A percentile compares a stretch with the other conserved stretches of the same genome.
These are phyloP conservation scores for Danaus plexippus DNA, from an alignment of 1,140 invertebrate genomes.

Conservation along the genomic window DNA sequence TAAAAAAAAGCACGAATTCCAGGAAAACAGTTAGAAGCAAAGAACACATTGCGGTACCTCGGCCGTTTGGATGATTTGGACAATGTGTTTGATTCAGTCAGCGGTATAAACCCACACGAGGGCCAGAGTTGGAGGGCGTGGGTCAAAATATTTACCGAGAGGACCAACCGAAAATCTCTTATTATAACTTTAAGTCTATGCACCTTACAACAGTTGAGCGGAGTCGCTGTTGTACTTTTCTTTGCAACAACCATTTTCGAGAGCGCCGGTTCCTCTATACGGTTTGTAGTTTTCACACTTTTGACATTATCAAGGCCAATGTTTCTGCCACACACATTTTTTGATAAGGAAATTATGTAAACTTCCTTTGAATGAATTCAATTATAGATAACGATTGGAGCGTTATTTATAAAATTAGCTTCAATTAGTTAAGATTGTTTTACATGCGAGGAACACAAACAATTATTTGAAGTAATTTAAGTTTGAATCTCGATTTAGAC, in stretches of 20 bases:
- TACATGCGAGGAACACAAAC: slow-evolving; percentile 4
- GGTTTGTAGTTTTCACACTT: slow-evolving; percentile 10
- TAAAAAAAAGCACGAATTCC: slow-evolving; percentile 1
- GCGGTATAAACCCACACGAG: slow-evolving; percentile 25
- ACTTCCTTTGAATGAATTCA: too few relatives aligned
- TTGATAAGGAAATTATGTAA: too few relatives aligned
- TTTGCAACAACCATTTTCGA: slow-evolving; percentile 40
- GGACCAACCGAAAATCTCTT: slow-evolving; percentile 35
- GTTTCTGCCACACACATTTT: too few relatives aligned
- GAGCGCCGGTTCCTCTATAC: slow-evolving; percentile 34
- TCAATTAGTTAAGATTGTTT: too few relatives aligned
- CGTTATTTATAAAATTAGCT: too few relatives aligned
- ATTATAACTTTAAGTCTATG: slow-evolving; percentile 36
- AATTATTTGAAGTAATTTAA: too few relatives aligned
- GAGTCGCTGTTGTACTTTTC: slow-evolving; percentile 34
- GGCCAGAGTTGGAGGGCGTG: slow-evolving; percentile 33
- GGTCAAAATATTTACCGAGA: slow-evolving; percentile 43
- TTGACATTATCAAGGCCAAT: too few relatives aligned
- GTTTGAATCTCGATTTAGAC: too few relatives aligned
- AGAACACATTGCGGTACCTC: slow-evolving; percentile 28
- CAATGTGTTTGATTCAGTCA: slow-evolving; percentile 32
- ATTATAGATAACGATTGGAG: too few relatives aligned
- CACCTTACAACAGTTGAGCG: slow-evolving; percentile 34
- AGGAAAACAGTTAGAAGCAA: slow-evolving; percentile 35
- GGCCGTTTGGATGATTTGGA: slow-evolving; percentile 36